Conservation (phyloP, 2,888 invertebrate genomes). For the Conistra vaccinii region DNA sequence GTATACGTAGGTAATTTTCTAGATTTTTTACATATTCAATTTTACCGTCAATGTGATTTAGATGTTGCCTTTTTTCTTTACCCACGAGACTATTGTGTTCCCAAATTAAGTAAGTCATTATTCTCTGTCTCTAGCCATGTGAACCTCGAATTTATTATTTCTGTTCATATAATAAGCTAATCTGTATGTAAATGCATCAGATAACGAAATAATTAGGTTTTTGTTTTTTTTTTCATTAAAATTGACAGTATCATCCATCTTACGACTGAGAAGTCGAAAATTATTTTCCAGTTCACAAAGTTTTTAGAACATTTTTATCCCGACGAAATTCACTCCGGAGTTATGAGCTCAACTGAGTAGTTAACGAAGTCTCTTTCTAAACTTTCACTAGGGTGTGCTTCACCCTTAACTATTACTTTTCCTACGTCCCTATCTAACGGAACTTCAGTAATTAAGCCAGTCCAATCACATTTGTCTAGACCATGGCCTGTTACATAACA, state of each 20-base stretch:
- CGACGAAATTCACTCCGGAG: constrained; percentile 31
- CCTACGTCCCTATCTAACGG: neutral
- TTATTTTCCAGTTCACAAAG: constrained; percentile 36
- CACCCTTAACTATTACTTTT: constrained; percentile 30
- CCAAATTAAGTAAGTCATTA: neutral
- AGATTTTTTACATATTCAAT: neutral
- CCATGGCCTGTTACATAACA: constrained; percentile 7
- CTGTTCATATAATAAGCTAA: neutral
- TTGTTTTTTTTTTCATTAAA: neutral
- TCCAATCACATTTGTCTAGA: constrained; percentile 31
- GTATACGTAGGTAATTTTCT: neutral
- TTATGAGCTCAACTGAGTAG: constrained; percentile 24
- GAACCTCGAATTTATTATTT: neutral
- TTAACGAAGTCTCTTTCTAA: constrained; percentile 40
- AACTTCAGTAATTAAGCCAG: constrained; percentile 44
- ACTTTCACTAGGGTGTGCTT: constrained; percentile 18
- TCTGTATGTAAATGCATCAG: neutral
- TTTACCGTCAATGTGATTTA: neutral
- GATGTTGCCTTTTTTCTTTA: neutral
- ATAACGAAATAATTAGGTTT: too few relatives aligned
- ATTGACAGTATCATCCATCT: neutral
- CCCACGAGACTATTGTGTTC: neutral
- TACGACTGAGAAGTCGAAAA: constrained; percentile 9
- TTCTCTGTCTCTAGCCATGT: neutral
- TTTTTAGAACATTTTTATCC: constrained; percentile 23